A percentile compares a stretch with the other conserved stretches of the same genome.
These are phyloP conservation scores for Plestiodon gilberti DNA, from an alignment of 2,113 vertebrate genomes.

Conservation along the genomic window DNA sequence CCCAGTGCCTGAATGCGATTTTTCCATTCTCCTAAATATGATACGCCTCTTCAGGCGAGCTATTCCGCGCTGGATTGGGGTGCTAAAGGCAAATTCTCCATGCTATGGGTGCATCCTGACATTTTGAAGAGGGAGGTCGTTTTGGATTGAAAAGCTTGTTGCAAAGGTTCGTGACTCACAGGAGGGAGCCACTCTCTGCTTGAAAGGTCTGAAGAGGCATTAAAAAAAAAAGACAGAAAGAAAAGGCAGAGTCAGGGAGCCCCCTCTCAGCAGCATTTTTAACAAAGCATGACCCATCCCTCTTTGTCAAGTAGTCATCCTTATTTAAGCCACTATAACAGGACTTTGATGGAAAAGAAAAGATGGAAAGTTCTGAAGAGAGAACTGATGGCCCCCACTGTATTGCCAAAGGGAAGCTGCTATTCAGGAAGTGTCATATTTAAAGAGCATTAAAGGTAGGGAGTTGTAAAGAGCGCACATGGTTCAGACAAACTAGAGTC, in stretches of 20 bases:
- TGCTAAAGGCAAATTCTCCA: conserved; percentile 49
- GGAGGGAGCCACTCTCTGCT: conserved; percentile 57
- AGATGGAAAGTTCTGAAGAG: conserved; percentile 34
- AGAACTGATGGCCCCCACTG: neutral
- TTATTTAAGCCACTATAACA: conserved; percentile 57
- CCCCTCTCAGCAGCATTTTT: conserved; percentile 33
- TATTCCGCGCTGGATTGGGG: neutral
- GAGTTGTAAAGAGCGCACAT: conserved; percentile 16
- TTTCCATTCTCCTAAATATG: conserved; percentile 26
- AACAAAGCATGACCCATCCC: conserved; percentile 48
- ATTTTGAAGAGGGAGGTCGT: conserved; percentile 69
- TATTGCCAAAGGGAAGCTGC: conserved; percentile 8
- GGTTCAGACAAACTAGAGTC: neutral
- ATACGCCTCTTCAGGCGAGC: conserved; percentile 34
- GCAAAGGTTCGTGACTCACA: conserved; percentile 68
- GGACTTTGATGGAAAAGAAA: conserved; percentile 56
- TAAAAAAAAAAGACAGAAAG: neutral
- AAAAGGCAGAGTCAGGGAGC: conserved; percentile 38
- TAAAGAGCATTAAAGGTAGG: conserved; percentile 23
- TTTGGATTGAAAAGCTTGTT: conserved; percentile 56
- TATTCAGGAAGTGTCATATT: conserved; percentile 27
- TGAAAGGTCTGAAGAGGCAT: conserved; percentile 59
- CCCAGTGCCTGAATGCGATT: conserved; percentile 19
- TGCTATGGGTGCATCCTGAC: conserved; percentile 48
- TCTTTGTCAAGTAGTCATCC: conserved; percentile 47